Evolutionary conservation across 2,888 invertebrate genomes (phyloP).

Genomic region (Pachycephus smyrnensis): DNA sequence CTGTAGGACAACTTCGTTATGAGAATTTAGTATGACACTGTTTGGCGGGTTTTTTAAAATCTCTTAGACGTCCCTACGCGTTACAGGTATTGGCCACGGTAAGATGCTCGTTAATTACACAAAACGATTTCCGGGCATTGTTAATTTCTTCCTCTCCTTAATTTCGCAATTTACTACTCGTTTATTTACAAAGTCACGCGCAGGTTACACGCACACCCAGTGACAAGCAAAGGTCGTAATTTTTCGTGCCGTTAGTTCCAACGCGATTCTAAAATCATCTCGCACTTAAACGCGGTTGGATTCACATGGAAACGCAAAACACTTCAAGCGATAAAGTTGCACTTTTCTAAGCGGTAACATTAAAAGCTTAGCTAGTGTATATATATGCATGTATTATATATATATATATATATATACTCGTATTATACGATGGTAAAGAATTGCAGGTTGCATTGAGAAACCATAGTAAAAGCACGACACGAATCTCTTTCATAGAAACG

Average conservation of each 20-base stretch:
- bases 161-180: background rate
- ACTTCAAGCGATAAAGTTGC: background rate
- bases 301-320: background rate
- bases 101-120: constrained; percentile 38
- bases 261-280: background rate
- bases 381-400: background rate
- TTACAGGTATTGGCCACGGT: constrained; percentile 35
- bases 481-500: background rate
- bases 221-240: background rate
- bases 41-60: background rate
- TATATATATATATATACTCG: background rate
- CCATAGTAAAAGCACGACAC: background rate
- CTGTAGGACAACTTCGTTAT: background rate
- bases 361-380: background rate
- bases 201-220: background rate
- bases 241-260: background rate
- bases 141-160: background rate
- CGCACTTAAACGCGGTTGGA: background rate
- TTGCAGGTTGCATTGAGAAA: background rate
- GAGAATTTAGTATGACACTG: background rate
- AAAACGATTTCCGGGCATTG: constrained; percentile 36
- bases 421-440: background rate
- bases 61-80: background rate
- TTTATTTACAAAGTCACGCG: background rate
- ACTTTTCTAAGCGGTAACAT: background rate